Conservation (phyloP, 2,113 vertebrate species). For the Cynoglossus semilaevis region DNA sequence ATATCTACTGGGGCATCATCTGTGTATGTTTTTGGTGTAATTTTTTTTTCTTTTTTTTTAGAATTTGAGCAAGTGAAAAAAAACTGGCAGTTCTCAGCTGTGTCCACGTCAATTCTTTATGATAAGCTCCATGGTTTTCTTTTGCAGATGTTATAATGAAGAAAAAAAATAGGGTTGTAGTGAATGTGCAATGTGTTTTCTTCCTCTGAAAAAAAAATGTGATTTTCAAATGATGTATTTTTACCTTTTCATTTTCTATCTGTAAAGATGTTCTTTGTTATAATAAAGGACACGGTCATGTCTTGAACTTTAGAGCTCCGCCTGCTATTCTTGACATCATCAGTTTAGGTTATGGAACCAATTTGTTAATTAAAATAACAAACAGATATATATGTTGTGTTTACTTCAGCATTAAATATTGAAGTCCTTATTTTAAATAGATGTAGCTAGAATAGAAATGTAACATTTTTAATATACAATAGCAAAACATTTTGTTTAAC, state of each 20-base stretch:
- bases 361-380: too few species aligned
- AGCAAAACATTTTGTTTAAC: too few species aligned
- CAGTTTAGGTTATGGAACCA: too few species aligned
- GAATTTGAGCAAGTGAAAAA: slow-evolving; percentile 24
- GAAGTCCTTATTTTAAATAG: too few species aligned
- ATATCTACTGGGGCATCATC: slow-evolving; percentile 34
- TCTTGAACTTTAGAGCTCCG: slow-evolving; percentile 56
- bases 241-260: slow-evolving; percentile 73
- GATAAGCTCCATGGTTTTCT: slow-evolving; percentile 70
- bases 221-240: slow-evolving; percentile 84
- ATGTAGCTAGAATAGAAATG: too few species aligned
- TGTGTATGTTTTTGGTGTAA: slow-evolving; percentile 21
- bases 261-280: slow-evolving; percentile 72
- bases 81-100: slow-evolving; percentile 41
- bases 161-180: slow-evolving; percentile 79
- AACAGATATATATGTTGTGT: too few species aligned
- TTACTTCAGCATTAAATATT: too few species aligned
- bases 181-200: slow-evolving; percentile 77
- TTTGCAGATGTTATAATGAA: slow-evolving; percentile 66
- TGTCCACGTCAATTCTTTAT: slow-evolving; percentile 53
- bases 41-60: slow-evolving; percentile 33
- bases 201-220: slow-evolving; percentile 78
- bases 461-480: too few species aligned
- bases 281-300: slow-evolving; percentile 83
- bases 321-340: neutral